Conservation (phyloP, 1,140 invertebrate species). For the Tachypleus tridentatus region DNA sequence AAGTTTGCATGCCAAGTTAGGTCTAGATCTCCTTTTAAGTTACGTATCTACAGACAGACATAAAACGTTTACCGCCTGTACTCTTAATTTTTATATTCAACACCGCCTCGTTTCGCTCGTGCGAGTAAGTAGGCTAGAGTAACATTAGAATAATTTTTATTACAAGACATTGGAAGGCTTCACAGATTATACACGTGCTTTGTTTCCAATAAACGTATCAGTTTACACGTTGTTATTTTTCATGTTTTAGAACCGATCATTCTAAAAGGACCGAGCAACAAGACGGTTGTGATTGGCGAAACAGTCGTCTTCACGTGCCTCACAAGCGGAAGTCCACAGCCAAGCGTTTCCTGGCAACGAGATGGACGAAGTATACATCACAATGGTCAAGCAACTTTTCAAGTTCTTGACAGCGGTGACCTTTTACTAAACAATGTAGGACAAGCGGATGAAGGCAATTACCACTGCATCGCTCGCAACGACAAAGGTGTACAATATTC, state of each 20-base stretch:
- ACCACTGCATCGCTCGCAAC: conserved; percentile 20
- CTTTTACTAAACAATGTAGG: conserved; percentile 20
- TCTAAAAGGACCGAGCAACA: conserved; percentile 75
- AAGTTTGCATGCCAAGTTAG: too few relatives aligned
- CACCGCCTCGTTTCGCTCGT: too few relatives aligned
- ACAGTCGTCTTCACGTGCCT: conserved; percentile 77
- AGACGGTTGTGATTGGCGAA: conserved; percentile 75
- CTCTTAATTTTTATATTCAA: too few relatives aligned
- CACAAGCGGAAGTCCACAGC: conserved; percentile 73
- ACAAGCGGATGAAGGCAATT: conserved; percentile 19
- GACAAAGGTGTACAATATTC: conserved; percentile 17
- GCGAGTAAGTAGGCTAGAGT: too few relatives aligned
- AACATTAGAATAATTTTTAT: too few relatives aligned
- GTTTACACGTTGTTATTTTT: background rate
- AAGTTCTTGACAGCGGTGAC: conserved; percentile 14
- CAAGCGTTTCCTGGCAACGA: conserved; percentile 77
- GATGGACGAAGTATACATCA: conserved; percentile 6
- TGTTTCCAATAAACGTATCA: too few relatives aligned
- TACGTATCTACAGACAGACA: too few relatives aligned
- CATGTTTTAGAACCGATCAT: conserved; percentile 65
- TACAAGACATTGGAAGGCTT: too few relatives aligned
- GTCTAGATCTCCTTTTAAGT: too few relatives aligned
- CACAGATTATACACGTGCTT: too few relatives aligned
- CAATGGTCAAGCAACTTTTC: conserved; percentile 9
- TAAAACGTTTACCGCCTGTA: too few relatives aligned